phyloP scores from a whole-genome alignment of 2,888 invertebrate species.

The Lasioglossum villosulum region DNA sequence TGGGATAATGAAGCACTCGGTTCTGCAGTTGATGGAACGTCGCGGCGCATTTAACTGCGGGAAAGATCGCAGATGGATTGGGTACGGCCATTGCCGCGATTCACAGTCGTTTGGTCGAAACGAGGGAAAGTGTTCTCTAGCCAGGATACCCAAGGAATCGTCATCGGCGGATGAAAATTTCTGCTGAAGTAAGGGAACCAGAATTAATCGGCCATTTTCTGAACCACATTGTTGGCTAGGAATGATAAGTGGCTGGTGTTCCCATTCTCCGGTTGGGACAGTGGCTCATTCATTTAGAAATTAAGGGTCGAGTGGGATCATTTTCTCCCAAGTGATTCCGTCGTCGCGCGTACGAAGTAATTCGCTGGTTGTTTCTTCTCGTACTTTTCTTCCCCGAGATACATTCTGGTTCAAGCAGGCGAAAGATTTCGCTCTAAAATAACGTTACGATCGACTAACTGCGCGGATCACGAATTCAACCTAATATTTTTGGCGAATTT shows the following conservation, averaged over 20 bases:
- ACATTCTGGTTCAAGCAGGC: too few relatives aligned
- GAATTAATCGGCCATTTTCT: slow-evolving; percentile 29
- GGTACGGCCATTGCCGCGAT: not conserved
- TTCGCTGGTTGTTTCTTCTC: too few relatives aligned
- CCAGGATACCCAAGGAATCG: slow-evolving; percentile 2
- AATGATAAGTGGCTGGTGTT: not conserved
- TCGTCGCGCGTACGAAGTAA: too few relatives aligned
- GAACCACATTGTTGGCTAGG: not conserved
- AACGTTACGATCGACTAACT: not conserved
- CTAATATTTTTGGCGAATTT: not conserved
- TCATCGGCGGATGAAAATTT: slow-evolving; percentile 1
- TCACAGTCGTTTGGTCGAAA: slow-evolving; percentile 15
- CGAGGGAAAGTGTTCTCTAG: slow-evolving; percentile 21
- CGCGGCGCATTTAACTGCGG: slow-evolving; percentile 13
- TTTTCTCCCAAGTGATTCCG: not conserved
- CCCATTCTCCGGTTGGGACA: not conserved
- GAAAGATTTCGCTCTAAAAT: not conserved
- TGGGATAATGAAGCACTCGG: slow-evolving; percentile 4
- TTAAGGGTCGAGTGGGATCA: not conserved
- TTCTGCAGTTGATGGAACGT: not conserved
- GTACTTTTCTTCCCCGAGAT: too few relatives aligned
- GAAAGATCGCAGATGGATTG: slow-evolving; percentile 14
- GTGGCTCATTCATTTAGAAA: not conserved
- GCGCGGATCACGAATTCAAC: not conserved
- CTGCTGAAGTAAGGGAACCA: not conserved